Percentiles rank a stretch among this genome's conserved stretches.
phyloP scores from a whole-genome alignment of 2,797 vertebrate genomes.

The Jordanella pulchra region DNA sequence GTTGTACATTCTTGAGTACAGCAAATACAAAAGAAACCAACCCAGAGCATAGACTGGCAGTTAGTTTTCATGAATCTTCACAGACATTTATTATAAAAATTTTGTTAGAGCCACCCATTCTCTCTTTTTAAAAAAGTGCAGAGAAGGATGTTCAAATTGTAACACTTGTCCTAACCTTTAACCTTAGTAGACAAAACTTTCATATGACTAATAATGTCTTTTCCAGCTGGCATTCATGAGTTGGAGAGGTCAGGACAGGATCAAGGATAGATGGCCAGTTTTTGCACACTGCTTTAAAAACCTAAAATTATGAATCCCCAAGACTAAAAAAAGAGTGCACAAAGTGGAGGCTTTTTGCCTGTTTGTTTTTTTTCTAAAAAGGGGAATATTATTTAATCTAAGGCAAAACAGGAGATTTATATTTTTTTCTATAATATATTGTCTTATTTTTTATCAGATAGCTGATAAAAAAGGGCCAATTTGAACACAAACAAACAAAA shows the following conservation, averaged over 20 bases:
- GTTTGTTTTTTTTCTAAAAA: background rate
- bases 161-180: conserved; percentile 30
- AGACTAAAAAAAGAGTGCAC: background rate
- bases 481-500: too few relatives aligned
- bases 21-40: background rate
- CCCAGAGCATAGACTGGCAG: background rate
- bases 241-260: conserved; percentile 28
- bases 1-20: background rate
- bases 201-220: conserved; percentile 33
- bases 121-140: conserved; percentile 24
- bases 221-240: conserved; percentile 42
- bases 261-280: conserved; percentile 21
- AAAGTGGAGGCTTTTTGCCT: background rate
- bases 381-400: conserved; percentile 7
- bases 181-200: conserved; percentile 38
- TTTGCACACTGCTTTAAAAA: conserved; percentile 11
- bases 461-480: too few relatives aligned
- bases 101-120: conserved; percentile 17
- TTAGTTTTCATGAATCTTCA: background rate
- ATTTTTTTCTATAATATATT: conserved; percentile 5
- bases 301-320: background rate
- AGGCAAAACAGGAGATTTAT: conserved; percentile 7
- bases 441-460: background rate
- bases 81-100: conserved; percentile 15
- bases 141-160: conserved; percentile 25